These are phyloP conservation scores for Probaryconus sp. DNA, from an alignment of 1,140 invertebrate species.

Conservation along the genomic window DNA sequence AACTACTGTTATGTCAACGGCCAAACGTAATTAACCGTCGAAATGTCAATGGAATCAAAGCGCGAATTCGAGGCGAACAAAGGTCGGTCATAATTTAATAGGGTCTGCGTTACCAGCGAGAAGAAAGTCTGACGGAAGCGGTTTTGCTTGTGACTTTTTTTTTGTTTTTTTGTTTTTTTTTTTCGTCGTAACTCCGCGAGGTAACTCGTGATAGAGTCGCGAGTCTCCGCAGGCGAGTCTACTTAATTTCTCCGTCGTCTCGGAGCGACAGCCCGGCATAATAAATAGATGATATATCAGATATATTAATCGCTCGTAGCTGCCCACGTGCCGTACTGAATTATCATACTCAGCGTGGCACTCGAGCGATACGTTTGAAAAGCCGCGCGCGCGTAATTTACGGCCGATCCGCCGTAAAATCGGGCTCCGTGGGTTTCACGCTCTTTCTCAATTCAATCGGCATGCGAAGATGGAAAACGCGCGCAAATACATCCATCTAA, in stretches of 20 bases:
- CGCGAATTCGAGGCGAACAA: constrained; percentile 32
- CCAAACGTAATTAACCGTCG: constrained; percentile 28
- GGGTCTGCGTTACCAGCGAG: constrained; percentile 26
- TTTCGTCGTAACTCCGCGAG: not conserved
- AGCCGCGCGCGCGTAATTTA: constrained; percentile 18
- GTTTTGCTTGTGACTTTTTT: constrained; percentile 11
- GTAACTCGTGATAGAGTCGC: not conserved
- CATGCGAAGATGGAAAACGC: constrained; percentile 5
- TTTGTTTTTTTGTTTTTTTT: not conserved
- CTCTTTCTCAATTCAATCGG: constrained; percentile 15
- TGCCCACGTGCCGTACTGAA: constrained; percentile 39
- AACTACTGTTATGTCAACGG: constrained; percentile 31
- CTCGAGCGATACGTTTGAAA: constrained; percentile 16
- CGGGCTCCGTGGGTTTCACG: constrained; percentile 9
- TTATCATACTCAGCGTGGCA: constrained; percentile 24
- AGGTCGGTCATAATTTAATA: constrained; percentile 47
- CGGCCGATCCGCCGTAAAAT: constrained; percentile 29
- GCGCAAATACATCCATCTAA: no score
- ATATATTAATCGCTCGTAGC: constrained; percentile 45
- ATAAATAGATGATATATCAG: constrained; percentile 48
- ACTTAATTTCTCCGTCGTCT: constrained; percentile 14
- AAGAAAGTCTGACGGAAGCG: constrained; percentile 25
- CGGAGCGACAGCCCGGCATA: constrained; percentile 24
- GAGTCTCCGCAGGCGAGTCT: not conserved
- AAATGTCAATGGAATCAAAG: constrained; percentile 29